A percentile compares a stretch with the other conserved stretches of the same genome.
Evolutionary conservation across 37 sponge, comb jelly and placozoan genomes (phyloP).

Genomic region (Sycon ciliatum): DNA sequence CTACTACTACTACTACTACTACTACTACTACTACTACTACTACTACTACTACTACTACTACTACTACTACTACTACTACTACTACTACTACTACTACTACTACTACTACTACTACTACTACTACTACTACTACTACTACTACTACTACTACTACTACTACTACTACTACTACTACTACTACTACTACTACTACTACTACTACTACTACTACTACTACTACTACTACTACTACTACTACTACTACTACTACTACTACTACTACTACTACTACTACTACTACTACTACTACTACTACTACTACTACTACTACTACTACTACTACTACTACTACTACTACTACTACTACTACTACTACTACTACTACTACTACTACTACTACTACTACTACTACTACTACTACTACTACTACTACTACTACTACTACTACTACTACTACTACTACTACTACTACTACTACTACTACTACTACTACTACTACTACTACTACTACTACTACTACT

Average conservation of each 20-base stretch:
- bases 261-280: constrained; percentile 8
- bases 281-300: constrained; percentile 6
- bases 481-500: constrained; percentile 8
- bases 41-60: constrained; percentile 6
- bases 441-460: constrained; percentile 8
- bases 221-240: constrained; percentile 6
- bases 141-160: constrained; percentile 8
- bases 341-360: constrained; percentile 6
- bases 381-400: constrained; percentile 8
- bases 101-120: constrained; percentile 6
- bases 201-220: constrained; percentile 8
- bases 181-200: constrained; percentile 8
- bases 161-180: constrained; percentile 6
- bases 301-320: constrained; percentile 8
- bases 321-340: constrained; percentile 8
- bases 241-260: constrained; percentile 8
- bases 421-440: constrained; percentile 8
- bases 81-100: constrained; percentile 8
- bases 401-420: constrained; percentile 6
- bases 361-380: constrained; percentile 8
- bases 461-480: constrained; percentile 6
- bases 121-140: constrained; percentile 8
- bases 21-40: constrained; percentile 8
- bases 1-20: constrained; percentile 8
- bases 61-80: constrained; percentile 8